These are phyloP conservation scores for Theristicus caerulescens DNA, from an alignment of 2,113 vertebrate species.

Conservation along the genomic window DNA sequence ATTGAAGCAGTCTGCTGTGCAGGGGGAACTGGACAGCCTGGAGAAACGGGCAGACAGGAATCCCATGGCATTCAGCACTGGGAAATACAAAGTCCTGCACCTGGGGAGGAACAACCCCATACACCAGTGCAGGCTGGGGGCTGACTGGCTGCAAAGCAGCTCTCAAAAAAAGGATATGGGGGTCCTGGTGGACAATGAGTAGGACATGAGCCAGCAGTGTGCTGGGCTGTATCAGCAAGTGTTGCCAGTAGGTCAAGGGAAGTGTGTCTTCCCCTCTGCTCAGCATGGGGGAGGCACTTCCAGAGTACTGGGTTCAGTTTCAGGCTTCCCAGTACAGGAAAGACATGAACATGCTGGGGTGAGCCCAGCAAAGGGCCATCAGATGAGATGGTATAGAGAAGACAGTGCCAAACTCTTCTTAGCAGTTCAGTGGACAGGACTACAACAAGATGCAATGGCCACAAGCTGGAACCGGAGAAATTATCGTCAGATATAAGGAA, in stretches of 20 bases:
- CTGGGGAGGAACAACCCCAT: not conserved
- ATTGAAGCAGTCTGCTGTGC: not conserved
- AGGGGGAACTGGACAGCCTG: not conserved
- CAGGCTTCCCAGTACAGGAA: not conserved
- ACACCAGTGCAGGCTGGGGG: not conserved
- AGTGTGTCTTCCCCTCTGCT: not conserved
- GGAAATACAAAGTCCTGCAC: not conserved
- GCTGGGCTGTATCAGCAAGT: not conserved
- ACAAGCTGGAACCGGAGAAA: not conserved
- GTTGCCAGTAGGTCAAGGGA: not conserved
- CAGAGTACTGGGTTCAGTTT: not conserved
- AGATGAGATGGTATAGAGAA: not conserved
- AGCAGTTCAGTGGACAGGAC: not conserved
- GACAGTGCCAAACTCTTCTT: not conserved
- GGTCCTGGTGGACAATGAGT: not conserved
- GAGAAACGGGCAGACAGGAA: not conserved
- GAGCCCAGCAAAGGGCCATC: not conserved
- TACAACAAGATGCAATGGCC: not conserved
- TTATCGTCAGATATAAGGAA: not conserved
- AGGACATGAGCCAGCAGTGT: not conserved
- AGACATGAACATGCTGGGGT: not conserved
- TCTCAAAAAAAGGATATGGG: not conserved
- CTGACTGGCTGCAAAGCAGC: not conserved
- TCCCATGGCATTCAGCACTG: fast-evolving
- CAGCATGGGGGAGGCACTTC: not conserved